Conservation (phyloP, 23 tunicate genomes). For the Trididemnum clinides region DNA sequence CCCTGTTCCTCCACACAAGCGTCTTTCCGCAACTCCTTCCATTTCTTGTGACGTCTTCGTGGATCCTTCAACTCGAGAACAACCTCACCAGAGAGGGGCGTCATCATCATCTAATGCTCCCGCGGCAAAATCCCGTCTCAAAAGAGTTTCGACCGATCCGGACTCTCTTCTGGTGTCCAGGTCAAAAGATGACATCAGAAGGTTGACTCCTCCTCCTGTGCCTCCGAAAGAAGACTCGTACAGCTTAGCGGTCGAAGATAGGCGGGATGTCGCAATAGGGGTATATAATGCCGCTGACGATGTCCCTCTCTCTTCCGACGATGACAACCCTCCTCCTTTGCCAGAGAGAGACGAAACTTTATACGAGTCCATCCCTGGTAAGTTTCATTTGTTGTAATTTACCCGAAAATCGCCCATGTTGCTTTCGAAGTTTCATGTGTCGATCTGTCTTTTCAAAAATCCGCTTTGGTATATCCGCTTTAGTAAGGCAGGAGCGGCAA, state of each 20-base stretch:
- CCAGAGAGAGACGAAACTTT: slow-evolving; percentile 11
- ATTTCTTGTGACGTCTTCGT: not conserved
- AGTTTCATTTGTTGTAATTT: too few relatives aligned
- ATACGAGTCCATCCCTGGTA: slow-evolving; percentile 2
- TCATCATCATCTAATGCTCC: not conserved
- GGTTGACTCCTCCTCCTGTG: not conserved
- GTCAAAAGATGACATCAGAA: too few relatives aligned
- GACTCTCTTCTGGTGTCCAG: not conserved
- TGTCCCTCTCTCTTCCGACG: not conserved
- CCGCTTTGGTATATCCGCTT: too few relatives aligned
- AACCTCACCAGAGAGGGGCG: too few relatives aligned
- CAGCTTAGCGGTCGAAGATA: not conserved
- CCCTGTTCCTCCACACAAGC: not conserved
- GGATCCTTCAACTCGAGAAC: not conserved
- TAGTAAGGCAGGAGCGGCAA: too few relatives aligned
- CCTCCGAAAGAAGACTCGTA: not conserved
- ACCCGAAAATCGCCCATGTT: too few relatives aligned
- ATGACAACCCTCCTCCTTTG: slow-evolving; percentile 23
- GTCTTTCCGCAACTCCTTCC: not conserved
- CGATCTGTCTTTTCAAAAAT: too few relatives aligned
- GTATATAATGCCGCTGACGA: slow-evolving; percentile 50
- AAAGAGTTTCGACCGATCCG: not conserved
- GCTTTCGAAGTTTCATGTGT: too few relatives aligned
- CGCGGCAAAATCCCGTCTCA: not conserved
- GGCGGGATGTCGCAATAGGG: not conserved